Evolutionary conservation across 2,888 invertebrate genomes (phyloP).

Genomic region (Hirudinaria manillensis): DNA sequence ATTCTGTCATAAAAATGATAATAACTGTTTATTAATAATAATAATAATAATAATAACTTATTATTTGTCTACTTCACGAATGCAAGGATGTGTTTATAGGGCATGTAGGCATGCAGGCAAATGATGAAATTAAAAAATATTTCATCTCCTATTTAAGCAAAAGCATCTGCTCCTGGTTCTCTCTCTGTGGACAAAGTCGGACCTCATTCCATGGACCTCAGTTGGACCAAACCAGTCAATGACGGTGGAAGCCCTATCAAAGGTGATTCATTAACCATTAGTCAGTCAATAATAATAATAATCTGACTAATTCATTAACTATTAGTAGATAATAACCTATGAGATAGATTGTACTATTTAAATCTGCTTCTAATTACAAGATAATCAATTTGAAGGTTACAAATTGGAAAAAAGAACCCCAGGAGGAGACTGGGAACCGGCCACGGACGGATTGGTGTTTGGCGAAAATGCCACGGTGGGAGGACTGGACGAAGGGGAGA

Average conservation of each 20-base stretch:
- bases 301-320: background rate
- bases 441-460: constrained; percentile 82
- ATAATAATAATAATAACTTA: too few relatives aligned
- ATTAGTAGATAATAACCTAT: background rate
- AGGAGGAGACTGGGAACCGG: constrained; percentile 80
- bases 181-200: constrained; percentile 90
- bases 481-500: constrained; percentile 79
- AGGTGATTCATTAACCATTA: constrained; percentile 57
- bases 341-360: background rate
- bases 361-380: background rate
- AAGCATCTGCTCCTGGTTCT: constrained; percentile 81
- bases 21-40: too few relatives aligned
- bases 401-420: constrained; percentile 80
- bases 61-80: too few relatives aligned
- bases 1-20: too few relatives aligned
- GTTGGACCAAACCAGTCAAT: constrained; percentile 81
- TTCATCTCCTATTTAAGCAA: constrained; percentile 32
- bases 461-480: constrained; percentile 80
- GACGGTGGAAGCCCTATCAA: constrained; percentile 90
- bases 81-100: too few relatives aligned
- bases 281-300: background rate
- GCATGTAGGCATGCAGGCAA: too few relatives aligned
- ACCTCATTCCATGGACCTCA: constrained; percentile 75
- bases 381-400: constrained; percentile 61
- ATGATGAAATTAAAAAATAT: too few relatives aligned